Conservation (phyloP, 92 coral and sea anemone genomes). For the Heteractis magnifica region DNA sequence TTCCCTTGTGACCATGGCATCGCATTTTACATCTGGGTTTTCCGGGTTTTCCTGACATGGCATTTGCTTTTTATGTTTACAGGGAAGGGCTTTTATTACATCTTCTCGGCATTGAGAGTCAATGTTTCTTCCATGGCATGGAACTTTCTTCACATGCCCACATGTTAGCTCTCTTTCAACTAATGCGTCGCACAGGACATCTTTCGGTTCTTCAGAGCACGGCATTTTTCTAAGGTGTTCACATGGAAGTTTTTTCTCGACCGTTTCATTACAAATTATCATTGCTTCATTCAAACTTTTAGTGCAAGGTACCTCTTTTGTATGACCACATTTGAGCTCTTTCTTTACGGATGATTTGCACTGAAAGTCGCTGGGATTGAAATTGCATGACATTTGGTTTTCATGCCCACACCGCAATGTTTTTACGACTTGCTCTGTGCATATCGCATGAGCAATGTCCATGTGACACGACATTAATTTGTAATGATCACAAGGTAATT, state of each 20-base stretch:
- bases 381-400: not conserved
- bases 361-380: not conserved
- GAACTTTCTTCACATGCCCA: not conserved
- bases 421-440: not conserved
- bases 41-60: not conserved
- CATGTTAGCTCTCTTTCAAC: not conserved
- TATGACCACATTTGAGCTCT: not conserved
- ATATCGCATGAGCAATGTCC: not conserved
- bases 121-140: not conserved
- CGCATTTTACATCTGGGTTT: not conserved
- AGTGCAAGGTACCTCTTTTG: not conserved
- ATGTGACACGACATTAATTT: constrained; percentile 13
- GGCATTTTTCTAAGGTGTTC: not conserved
- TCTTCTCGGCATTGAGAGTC: not conserved
- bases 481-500: constrained; percentile 44
- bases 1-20: not conserved
- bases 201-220: not conserved
- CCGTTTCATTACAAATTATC: not conserved
- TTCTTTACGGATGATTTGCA: not conserved
- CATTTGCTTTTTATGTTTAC: not conserved
- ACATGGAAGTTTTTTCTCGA: constrained; percentile 6
- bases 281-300: not conserved
- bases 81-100: not conserved
- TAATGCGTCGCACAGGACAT: not conserved
- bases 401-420: not conserved